Conservation (phyloP, 2,113 vertebrate species). For the Physeter macrocephalus region DNA sequence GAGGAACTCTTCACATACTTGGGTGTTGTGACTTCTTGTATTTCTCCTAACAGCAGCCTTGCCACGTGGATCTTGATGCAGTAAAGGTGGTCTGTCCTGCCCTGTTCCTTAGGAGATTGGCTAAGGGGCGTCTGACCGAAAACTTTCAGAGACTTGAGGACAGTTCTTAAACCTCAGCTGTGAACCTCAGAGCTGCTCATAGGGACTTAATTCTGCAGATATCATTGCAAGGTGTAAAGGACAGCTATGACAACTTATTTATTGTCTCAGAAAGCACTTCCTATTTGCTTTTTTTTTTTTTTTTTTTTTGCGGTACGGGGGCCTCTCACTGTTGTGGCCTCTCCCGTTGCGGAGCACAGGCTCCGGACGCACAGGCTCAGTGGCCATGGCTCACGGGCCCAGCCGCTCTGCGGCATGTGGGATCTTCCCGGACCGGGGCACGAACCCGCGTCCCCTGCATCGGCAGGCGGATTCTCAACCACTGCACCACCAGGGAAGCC, state of each 20-base stretch:
- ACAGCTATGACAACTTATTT: not conserved
- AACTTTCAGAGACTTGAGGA: not conserved
- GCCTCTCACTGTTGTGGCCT: no score
- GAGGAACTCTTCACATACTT: rapidly evolving
- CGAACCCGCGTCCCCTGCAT: no score
- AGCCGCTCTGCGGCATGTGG: no score
- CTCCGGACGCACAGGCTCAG: no score
- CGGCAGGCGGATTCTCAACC: no score
- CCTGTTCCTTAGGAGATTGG: not conserved
- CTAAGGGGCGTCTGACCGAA: not conserved
- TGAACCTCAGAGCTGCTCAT: not conserved
- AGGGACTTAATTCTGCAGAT: not conserved
- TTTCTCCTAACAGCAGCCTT: not conserved
- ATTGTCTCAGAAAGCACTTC: not conserved
- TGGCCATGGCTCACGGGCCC: no score
- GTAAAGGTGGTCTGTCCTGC: not conserved
- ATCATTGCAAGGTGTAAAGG: not conserved
- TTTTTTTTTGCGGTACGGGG: no score
- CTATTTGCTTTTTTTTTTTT: no score
- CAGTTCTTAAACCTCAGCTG: rapidly evolving
- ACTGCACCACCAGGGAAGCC: no score
- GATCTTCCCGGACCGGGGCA: no score
- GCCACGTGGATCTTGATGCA: not conserved
- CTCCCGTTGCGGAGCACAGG: no score
- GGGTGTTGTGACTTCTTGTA: not conserved